Evolutionary conservation across 2,888 invertebrate species (phyloP), one percentile per base, ranked within the genome.

Genomic region (Hecatera dysodea): DNA sequence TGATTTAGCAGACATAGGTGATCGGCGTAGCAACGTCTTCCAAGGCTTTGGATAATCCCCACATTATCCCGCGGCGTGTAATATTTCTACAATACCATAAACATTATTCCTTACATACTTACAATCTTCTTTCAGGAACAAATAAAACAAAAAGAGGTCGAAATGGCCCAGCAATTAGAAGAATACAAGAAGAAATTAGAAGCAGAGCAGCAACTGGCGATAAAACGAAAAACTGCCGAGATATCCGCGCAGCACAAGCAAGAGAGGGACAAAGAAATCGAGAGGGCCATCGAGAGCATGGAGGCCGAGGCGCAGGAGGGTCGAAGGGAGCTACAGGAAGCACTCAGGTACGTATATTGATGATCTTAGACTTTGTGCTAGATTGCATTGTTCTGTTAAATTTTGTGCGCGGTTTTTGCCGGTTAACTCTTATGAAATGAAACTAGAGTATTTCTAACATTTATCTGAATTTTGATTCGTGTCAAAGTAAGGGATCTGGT

Each of bases 261-360:
- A 62, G 98, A 98, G 88, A 93, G 98, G 69, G 98, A 98, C 91
- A 97, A 96, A 59, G 98, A 98, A 93, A 98, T 98, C 66, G 98
- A 98, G 89, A 93, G 96, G 22, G 97, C 97, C 0, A 97, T 98
- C 61, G 97, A 97, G 83, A 96, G 97, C 71, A 94, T 98, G 87
- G 97, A 97, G 80, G 96, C 95, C 0, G 98, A 98, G 87, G 97
- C 97, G 0, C 96, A 96, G 61, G 96, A 96, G 3, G 96, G 96
- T 1, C 96, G 96, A 82, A 91, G 87, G 56, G 97, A 97, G 73
- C 88, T 97, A 62, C 97, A 97, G 83, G 96, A 97, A n/a, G 96
- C 96, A 3, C 93, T 96, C 6, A 93, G 94, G 96, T 95, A 71
- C 27, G 36, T 27, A 36, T 24, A 0, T 8, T 44, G 44, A 2